Evolutionary conservation across 35 echinoderm and acorn worm species (phyloP).

Genomic region (Apostichopus japonicus): DNA sequence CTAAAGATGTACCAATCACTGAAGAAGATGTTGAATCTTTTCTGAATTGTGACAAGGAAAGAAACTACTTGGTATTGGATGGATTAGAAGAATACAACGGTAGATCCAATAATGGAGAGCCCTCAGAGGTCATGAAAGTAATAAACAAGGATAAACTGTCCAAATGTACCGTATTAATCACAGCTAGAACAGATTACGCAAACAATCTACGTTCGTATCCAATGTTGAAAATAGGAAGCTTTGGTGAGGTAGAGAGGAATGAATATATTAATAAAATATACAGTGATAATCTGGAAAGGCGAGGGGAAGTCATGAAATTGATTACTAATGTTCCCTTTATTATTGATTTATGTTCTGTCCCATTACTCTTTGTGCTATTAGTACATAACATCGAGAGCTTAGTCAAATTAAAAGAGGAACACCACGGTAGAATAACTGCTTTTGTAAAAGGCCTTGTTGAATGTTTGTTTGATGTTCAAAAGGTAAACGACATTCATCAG

Average conservation of each 20-base stretch:
- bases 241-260: not conserved
- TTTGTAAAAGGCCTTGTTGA: constrained; percentile 2
- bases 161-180: not conserved
- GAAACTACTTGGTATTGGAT: not conserved
- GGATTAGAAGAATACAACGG: constrained; percentile 21
- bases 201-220: not conserved
- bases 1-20: not conserved
- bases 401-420: not conserved
- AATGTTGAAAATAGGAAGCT: not conserved
- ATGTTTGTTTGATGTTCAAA: not conserved
- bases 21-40: constrained; percentile 8
- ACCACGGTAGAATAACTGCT: not conserved
- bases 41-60: not conserved
- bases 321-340: constrained; percentile 13
- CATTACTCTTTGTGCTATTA: constrained; percentile 15
- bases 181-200: constrained; percentile 11
- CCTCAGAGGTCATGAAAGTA: not conserved
- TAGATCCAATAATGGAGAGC: not conserved
- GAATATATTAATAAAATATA: not conserved
- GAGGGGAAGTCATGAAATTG: not conserved
- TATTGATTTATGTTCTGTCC: constrained; percentile 2
- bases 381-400: constrained; percentile 39
- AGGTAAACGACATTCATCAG: not conserved
- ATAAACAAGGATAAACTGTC: not conserved
- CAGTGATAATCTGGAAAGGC: not conserved